Evolutionary conservation across 2,113 vertebrate genomes (phyloP), one percentile per base, ranked within the genome.

Genomic region (Oryctolagus cuniculus): DNA sequence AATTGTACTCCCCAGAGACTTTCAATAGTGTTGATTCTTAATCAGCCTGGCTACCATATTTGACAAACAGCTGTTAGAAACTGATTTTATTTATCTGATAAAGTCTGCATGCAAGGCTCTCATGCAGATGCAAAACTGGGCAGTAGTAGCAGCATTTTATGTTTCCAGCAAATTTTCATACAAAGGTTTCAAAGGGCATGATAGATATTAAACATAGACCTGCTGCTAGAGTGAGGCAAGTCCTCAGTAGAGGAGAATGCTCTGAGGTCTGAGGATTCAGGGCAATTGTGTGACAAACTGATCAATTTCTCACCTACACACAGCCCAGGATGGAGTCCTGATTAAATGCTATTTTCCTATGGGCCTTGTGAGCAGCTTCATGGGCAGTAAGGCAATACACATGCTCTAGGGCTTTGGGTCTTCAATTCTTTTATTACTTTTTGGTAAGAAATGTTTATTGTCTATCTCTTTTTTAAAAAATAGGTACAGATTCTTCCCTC

Each of bases 21-120:
- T 90, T 92, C 21, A 84, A 12, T 84, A 51, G 61, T 58, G 38
- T 64, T 95, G 44, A 93, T 96, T 91, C 83, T 89, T 81, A 80
- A 89, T 64, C 66, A 29, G 44, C 51, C 74, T 96, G 94, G 86
- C 73, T 88, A 25, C 38, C 51, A 36, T 89, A 36, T 77, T 84
- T 85, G 82, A 95, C 55, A 92, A 84, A 90, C 3, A 44, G 25
- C 70, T 53, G 73, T 70, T 34, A 86, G 77, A 89, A 77, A 90
- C 25, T 69, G 70, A 64, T 67, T 77, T 92, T 78, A 80, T 81
- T 85, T 96, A 70, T 79, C 77, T 49, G 38, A 74, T 44, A 74
- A 75, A 36, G 44, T 19, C 17, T 95, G 70, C 4, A n/a, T n/a
- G 15, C 64, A 91, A 91, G 49, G 29, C 10, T 10, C 36, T 77